Base-by-base conservation (phyloP, 2,888 invertebrate species). In the Gnatocerus cornutus region DNA sequence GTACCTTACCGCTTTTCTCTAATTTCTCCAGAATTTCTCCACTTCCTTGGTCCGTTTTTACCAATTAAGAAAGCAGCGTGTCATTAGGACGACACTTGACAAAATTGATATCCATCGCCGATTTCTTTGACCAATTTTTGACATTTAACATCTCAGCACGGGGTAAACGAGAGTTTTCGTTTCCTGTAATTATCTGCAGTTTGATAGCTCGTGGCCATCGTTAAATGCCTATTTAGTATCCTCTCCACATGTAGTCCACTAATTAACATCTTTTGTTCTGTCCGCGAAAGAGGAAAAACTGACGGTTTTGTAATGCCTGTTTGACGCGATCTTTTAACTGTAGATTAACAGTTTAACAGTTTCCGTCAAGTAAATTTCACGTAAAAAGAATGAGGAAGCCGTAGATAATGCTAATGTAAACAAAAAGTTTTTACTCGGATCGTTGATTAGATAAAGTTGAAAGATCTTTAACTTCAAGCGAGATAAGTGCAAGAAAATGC, bases 211-310 rank as follows among this genome's bases (percentile, higher is more conserved):
- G 55, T 41, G 55, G 55, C 55, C 39, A 55, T 33, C 30, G 55
- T 55, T 55, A 39, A 55, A 55, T 55, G 39, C 55, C 33, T 39
- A 37, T 55, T 55, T 55, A 58, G 43, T 59, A 59, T 59, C 59
- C 29, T 46, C 59, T 30, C 46, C 59, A 10, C 62, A 61, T 61
- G 48, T 48, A 16, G 48, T 61, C 61, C 21, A 58, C 61, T 46
- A 61, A 48, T 61, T 46, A 61, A 61, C 45, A 33, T 46, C 61
- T 27, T 63, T 63, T 52, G 63, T 52, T 63, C 52, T 39, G 52
- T 46, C 21, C 33, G n/a, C 43, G 27, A 59, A 29, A 30, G 37
- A 59, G 29, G 5, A 46, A 46, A 59, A 41, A 12, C 16, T 30
- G 41, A 59, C 58, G 27, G 16, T 14, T 27, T 14, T 5, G 14